Evolutionary conservation across 2,888 invertebrate genomes (phyloP), one percentile per base, ranked within the genome.

Genomic region (Agonopterix arenella): DNA sequence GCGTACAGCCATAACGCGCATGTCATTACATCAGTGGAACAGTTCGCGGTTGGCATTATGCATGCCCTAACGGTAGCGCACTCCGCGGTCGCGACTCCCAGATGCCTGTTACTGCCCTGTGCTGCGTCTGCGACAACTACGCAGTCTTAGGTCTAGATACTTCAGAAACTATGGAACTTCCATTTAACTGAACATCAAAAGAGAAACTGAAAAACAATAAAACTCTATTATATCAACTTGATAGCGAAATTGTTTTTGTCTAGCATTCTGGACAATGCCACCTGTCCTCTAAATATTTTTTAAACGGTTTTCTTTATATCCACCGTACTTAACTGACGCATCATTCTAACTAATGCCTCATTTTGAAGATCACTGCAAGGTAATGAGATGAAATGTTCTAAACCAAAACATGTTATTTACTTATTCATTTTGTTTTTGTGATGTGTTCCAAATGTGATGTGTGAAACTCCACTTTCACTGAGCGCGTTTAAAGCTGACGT

Each of bases 401-500:
- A 40, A 59, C 59, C 57, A 66, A 66, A 73, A 40, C 40, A n/a
- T 9, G 28, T 28, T 28, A 28, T 28, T 18, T n/a, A 40, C 13
- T 52, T 53, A n/a, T 49, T 48, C 47, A 42, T 47, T 47, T 47
- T 47, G 11, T 18, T 4, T n/a, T 8, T 40, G 46, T 11, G 65
- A 63, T 64, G 58, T 50, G 47, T 51, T 51, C 58, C 66, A 79
- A 76, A 78, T 76, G 66, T 78, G 72, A 75, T 60, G 71, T 73
- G 76, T 80, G 76, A 76, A 80, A 78, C 71, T 70, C 63, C 53
- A 64, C 86, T 86, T 88, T 86, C 86, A 84, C 86, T 84, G 67
- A 70, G 59, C 76, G 67, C 64, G 75, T 76, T 75, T 71, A 69
- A 63, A 68, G 18, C 68, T 61, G 70, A 66, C 13, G 13, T 13